These are phyloP conservation scores for Physocephala rufipes DNA, from an alignment of 2,888 invertebrate species.

Conservation along the genomic window DNA sequence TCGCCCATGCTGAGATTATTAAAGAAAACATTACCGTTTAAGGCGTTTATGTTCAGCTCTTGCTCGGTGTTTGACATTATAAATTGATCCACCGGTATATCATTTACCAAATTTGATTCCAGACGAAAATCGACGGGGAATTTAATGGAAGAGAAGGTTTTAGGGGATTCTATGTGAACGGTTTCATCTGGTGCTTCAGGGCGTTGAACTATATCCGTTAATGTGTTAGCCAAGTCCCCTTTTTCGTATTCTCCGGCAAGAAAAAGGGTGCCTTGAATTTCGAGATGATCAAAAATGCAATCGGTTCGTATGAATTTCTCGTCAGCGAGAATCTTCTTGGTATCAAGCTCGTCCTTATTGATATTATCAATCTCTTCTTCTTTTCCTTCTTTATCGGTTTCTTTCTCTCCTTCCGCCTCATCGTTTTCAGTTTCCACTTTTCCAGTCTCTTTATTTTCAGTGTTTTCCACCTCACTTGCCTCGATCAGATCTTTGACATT, in stretches of 20 bases:
- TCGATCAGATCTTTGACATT: too few species aligned
- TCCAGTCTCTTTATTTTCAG: too few species aligned
- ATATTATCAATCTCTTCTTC: too few species aligned
- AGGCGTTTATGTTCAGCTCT: constrained; percentile 60
- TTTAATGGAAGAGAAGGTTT: constrained; percentile 66
- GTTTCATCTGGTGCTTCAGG: constrained; percentile 58
- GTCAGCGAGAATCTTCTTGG: constrained; percentile 35
- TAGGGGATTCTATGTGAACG: constrained; percentile 64
- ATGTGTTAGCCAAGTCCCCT: constrained; percentile 57
- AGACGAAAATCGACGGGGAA: constrained; percentile 64
- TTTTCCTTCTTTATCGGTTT: too few species aligned
- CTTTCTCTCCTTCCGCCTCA: too few species aligned
- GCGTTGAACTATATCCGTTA: constrained; percentile 68
- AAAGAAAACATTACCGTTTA: constrained; percentile 66
- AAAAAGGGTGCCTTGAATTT: constrained; percentile 67
- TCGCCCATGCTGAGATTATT: constrained; percentile 61
- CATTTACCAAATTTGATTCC: constrained; percentile 65
- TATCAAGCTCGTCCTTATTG: too few species aligned
- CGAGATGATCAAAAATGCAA: constrained; percentile 67
- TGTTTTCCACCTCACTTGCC: too few species aligned
- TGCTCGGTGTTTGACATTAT: constrained; percentile 68
- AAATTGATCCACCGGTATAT: constrained; percentile 65
- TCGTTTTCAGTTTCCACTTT: too few species aligned
- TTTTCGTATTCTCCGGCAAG: constrained; percentile 66
- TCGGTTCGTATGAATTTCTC: constrained; percentile 60